Percentiles rank a stretch among this genome's conserved stretches.
phyloP scores from a whole-genome alignment of 2,113 vertebrate species.

The Callorhinus ursinus region DNA sequence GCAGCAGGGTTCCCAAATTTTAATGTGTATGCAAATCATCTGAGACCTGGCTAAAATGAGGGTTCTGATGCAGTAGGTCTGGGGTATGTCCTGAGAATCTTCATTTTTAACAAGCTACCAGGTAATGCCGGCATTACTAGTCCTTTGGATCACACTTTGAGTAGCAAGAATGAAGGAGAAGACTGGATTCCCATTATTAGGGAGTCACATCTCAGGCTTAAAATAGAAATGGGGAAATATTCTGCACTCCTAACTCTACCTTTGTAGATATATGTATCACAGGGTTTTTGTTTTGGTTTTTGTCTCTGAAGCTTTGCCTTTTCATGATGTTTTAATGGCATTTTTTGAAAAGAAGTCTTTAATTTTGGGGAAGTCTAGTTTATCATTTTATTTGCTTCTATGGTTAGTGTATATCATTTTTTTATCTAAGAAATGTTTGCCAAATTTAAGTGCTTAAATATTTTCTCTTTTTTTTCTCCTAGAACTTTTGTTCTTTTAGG shows the following conservation, averaged over 20 bases:
- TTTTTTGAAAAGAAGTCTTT: slow-evolving; percentile 13
- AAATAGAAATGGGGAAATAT: neutral
- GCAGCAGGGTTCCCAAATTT: neutral
- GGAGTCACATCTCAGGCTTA: neutral
- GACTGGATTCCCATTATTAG: neutral
- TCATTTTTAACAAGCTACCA: neutral
- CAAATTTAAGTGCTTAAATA: neutral
- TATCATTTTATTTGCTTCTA: neutral
- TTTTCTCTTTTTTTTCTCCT: slow-evolving; percentile 17
- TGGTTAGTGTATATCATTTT: neutral
- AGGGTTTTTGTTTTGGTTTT: neutral
- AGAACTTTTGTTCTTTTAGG: neutral
- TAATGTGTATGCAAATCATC: neutral
- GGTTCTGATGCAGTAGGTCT: neutral
- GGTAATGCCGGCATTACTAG: neutral
- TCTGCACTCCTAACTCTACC: neutral
- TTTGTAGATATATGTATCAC: neutral
- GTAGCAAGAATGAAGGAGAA: neutral
- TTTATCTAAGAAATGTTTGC: neutral
- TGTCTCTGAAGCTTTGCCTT: neutral
- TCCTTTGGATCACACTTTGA: neutral
- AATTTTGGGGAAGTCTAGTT: neutral
- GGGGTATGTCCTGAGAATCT: neutral
- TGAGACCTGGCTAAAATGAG: neutral
- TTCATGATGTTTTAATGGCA: neutral